phyloP scores from a whole-genome alignment of 2,797 vertebrate genomes.

The Chrysocyon brachyurus region DNA sequence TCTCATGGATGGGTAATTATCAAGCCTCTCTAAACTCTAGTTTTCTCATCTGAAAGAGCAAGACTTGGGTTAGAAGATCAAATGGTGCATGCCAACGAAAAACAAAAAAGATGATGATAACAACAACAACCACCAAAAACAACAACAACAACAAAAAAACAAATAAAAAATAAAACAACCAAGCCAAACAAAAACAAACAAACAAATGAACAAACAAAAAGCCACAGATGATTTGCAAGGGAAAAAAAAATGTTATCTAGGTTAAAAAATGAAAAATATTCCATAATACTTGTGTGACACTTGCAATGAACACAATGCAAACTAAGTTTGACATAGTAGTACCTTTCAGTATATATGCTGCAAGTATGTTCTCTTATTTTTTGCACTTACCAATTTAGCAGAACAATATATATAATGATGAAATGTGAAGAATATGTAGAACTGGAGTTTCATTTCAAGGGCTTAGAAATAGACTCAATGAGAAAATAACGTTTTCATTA shows the following conservation, averaged over 20 bases:
- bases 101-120: not conserved
- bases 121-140: not conserved
- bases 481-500: conserved; percentile 20
- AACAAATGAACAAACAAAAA: not conserved
- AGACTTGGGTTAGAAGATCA: not conserved
- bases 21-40: not conserved
- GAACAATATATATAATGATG: not conserved
- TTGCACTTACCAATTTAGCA: not conserved
- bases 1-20: not conserved
- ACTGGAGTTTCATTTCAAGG: not conserved
- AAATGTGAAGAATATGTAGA: conserved; percentile 10
- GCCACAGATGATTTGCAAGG: not conserved
- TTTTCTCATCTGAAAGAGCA: not conserved
- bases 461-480: not conserved
- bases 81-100: not conserved
- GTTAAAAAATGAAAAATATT: not conserved
- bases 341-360: not conserved
- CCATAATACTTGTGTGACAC: not conserved
- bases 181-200: not conserved
- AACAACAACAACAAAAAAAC: not conserved
- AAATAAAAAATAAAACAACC: not conserved
- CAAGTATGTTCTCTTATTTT: not conserved
- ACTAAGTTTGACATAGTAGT: not conserved
- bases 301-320: not conserved
- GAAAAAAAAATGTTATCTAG: not conserved